These are phyloP conservation scores for Garrulus glandarius DNA, from an alignment of 2,797 vertebrate genomes.

Conservation along the genomic window DNA sequence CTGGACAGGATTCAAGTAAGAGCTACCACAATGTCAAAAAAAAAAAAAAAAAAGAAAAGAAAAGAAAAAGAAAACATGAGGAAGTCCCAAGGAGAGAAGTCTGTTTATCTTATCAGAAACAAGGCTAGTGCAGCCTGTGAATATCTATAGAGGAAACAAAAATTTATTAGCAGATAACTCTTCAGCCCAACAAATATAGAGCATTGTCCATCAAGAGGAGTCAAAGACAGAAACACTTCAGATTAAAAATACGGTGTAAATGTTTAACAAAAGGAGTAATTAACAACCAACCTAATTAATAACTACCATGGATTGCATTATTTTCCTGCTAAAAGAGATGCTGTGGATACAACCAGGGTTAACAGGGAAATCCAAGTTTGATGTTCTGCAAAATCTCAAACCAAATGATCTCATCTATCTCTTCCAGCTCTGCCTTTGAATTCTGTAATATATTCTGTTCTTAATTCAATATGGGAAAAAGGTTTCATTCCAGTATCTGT, in stretches of 20 bases:
- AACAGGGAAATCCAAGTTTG: neutral
- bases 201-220: neutral
- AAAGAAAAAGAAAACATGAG: neutral
- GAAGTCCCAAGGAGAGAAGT: neutral
- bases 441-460: neutral
- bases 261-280: neutral
- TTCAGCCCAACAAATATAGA: neutral
- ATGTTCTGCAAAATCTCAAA: neutral
- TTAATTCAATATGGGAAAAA: neutral
- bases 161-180: neutral
- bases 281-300: neutral
- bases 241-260: neutral
- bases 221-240: neutral
- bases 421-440: neutral
- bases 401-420: neutral
- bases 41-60: neutral
- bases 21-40: neutral
- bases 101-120: constrained; percentile 2
- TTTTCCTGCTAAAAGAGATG: neutral
- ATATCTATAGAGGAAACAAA: neutral
- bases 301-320: neutral
- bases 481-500: neutral
- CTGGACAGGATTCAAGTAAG: neutral
- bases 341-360: neutral
- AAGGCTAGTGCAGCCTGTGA: neutral